These are phyloP conservation scores for Brachypodius melanocephalos DNA, from an alignment of 2,113 vertebrate genomes.

Conservation along the genomic window DNA sequence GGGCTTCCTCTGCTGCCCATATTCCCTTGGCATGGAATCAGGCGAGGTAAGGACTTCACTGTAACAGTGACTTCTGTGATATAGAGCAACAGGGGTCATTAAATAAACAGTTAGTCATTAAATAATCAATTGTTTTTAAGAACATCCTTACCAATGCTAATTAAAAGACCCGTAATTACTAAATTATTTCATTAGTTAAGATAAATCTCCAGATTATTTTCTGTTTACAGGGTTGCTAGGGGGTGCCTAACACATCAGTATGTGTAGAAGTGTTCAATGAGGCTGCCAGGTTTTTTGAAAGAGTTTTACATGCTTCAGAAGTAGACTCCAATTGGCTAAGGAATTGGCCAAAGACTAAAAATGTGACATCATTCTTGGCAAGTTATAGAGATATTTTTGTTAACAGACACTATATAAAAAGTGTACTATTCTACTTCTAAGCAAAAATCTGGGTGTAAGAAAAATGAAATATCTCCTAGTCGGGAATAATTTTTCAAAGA, in stretches of 20 bases:
- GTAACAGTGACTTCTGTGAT: neutral
- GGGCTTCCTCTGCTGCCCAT: neutral
- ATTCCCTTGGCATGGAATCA: neutral
- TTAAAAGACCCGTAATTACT: constrained; percentile 48
- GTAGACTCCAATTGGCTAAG: constrained; percentile 80
- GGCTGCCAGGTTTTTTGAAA: constrained; percentile 82
- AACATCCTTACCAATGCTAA: constrained; percentile 17
- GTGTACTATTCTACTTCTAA: constrained; percentile 57
- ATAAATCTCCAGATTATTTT: constrained; percentile 72
- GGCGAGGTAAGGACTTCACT: neutral
- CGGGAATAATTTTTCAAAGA: neutral
- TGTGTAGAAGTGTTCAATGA: constrained; percentile 83
- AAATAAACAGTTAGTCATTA: neutral
- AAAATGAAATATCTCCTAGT: constrained; percentile 24
- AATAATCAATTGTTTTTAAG: neutral
- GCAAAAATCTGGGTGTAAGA: constrained; percentile 41
- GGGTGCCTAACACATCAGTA: constrained; percentile 85
- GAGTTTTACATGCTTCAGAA: constrained; percentile 90
- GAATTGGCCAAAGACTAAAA: constrained; percentile 79
- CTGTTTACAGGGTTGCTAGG: constrained; percentile 92
- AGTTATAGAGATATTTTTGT: constrained; percentile 77
- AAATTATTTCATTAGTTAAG: constrained; percentile 61
- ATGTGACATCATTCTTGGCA: constrained; percentile 95
- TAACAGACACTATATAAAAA: constrained; percentile 63
- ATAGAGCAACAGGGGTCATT: neutral